A percentile compares a stretch with the other conserved stretches of the same genome.
phyloP scores from a whole-genome alignment of 2,797 vertebrate species.

The Characodon lateralis region DNA sequence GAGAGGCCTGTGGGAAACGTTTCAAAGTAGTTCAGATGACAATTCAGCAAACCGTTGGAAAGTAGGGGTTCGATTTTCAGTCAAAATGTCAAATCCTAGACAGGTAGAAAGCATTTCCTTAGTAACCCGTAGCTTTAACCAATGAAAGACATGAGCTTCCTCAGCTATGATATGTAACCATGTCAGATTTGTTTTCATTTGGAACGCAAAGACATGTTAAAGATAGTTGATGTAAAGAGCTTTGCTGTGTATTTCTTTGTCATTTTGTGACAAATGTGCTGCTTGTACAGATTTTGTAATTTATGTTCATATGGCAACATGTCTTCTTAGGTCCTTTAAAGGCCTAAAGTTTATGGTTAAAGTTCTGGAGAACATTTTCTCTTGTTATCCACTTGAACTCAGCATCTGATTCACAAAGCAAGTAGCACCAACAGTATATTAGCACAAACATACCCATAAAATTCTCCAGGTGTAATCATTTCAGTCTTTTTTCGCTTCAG shows the following conservation, averaged over 20 bases:
- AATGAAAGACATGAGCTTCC: background rate
- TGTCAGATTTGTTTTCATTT: background rate
- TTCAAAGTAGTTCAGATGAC: background rate
- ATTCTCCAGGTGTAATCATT: background rate
- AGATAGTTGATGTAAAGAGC: background rate
- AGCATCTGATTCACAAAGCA: background rate
- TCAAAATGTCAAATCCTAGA: background rate
- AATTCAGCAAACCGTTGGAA: background rate
- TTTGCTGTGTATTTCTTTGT: slow-evolving; percentile 1
- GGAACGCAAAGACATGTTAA: background rate
- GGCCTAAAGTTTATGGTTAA: background rate
- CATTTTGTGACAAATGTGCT: background rate
- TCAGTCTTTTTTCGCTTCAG: background rate
- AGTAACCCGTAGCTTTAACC: background rate
- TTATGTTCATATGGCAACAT: too few relatives aligned
- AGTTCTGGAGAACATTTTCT: background rate
- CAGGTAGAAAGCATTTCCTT: background rate
- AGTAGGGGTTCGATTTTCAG: too few relatives aligned
- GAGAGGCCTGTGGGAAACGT: background rate
- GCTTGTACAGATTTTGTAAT: background rate
- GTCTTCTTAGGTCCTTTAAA: background rate
- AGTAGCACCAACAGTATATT: background rate
- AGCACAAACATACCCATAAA: background rate
- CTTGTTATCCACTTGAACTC: background rate
- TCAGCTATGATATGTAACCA: background rate